Conservation (phyloP, 2,113 vertebrate genomes). For the Sinocyclocheilus grahami region DNA sequence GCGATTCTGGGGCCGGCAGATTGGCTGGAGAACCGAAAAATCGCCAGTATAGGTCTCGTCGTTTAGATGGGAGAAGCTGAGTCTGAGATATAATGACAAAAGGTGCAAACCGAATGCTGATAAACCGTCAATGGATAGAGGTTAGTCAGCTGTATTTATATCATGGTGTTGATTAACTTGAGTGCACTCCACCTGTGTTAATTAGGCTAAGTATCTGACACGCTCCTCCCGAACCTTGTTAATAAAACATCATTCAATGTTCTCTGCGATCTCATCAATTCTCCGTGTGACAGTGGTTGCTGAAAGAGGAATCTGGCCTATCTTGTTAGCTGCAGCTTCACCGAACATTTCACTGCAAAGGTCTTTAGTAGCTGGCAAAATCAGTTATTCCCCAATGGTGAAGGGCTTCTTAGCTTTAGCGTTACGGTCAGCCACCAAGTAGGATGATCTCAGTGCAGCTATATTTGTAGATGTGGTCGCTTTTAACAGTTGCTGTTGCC, state of each 20-base stretch:
- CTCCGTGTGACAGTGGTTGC: constrained; percentile 49
- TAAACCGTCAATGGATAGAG: no score
- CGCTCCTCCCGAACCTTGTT: no score
- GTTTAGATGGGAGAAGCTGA: no score
- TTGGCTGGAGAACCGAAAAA: no score
- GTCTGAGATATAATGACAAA: no score
- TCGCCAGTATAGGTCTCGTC: no score
- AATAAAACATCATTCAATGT: constrained; percentile 34
- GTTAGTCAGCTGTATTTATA: no score
- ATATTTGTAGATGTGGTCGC: constrained; percentile 52
- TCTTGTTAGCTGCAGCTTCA: constrained; percentile 41
- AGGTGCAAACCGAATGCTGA: no score
- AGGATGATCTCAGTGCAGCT: constrained; percentile 44
- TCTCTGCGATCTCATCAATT: constrained; percentile 54
- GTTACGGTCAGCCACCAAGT: constrained; percentile 44
- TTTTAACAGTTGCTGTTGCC: constrained; percentile 49
- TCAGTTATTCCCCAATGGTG: constrained; percentile 48
- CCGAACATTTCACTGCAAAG: constrained; percentile 47
- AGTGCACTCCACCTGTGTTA: no score
- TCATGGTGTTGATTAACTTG: no score
- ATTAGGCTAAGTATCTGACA: no score
- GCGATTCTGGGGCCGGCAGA: no score
- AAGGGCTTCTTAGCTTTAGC: constrained; percentile 54
- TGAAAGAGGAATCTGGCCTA: constrained; percentile 50
- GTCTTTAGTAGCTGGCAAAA: constrained; percentile 48